These are phyloP conservation scores for Andrena hattorfiana DNA, from an alignment of 2,888 invertebrate species.

Conservation along the genomic window DNA sequence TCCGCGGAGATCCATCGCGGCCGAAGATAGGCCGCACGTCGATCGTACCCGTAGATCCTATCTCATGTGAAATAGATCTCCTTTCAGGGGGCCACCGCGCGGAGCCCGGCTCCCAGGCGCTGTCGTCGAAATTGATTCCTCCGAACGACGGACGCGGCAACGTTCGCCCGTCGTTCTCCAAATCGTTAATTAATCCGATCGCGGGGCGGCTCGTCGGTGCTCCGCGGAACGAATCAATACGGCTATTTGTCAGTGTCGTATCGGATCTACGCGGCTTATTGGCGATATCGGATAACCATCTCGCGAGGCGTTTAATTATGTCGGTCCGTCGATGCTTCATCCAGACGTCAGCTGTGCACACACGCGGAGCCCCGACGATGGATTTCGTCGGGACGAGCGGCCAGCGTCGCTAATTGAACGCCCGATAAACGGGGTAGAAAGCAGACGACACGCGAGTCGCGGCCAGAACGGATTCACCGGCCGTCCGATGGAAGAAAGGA, in stretches of 20 bases:
- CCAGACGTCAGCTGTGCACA: constrained; percentile 30
- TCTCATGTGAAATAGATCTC: constrained; percentile 66
- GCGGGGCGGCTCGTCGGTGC: background rate
- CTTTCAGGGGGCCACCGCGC: background rate
- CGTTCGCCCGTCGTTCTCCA: constrained; percentile 38
- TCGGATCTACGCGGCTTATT: constrained; percentile 54
- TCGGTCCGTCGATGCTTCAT: constrained; percentile 47
- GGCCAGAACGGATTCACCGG: constrained; percentile 23
- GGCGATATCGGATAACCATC: constrained; percentile 55
- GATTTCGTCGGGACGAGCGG: background rate
- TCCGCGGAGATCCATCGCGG: constrained; percentile 58
- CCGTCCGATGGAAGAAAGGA: constrained; percentile 12
- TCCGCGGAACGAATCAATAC: constrained; percentile 49
- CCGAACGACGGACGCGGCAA: constrained; percentile 25
- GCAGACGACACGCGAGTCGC: constrained; percentile 34
- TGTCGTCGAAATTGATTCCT: constrained; percentile 57
- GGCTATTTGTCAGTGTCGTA: constrained; percentile 64
- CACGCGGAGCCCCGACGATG: background rate
- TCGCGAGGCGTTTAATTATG: constrained; percentile 53
- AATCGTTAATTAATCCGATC: constrained; percentile 61
- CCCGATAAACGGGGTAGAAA: constrained; percentile 16
- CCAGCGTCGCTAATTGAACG: constrained; percentile 19
- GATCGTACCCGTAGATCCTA: constrained; percentile 67
- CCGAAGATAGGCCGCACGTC: constrained; percentile 40
- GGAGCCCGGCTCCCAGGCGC: constrained; percentile 12